These are phyloP conservation scores for Pristionchus mayeri DNA, from an alignment of 2,888 invertebrate genomes.

Conservation along the genomic window DNA sequence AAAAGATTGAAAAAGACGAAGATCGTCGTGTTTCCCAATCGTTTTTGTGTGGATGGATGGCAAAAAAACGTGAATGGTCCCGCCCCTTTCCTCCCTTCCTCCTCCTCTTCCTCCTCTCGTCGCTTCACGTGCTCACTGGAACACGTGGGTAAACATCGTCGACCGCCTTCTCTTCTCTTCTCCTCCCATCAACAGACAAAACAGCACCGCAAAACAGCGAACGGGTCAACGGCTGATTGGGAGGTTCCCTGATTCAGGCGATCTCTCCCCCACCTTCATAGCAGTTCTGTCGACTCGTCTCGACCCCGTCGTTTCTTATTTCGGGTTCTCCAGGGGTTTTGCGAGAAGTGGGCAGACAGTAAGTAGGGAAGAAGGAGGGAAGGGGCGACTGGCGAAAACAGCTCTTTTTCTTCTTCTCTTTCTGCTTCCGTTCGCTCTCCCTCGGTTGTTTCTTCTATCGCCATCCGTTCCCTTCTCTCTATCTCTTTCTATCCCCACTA, in stretches of 20 bases:
- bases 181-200: not conserved
- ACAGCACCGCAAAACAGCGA: not conserved
- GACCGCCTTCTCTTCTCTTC: not conserved
- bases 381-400: not conserved
- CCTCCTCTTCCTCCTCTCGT: not conserved
- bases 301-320: too few species aligned
- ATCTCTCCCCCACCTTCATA: too few species aligned
- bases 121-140: slow-evolving; percentile 5
- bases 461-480: not conserved
- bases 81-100: not conserved
- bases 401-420: not conserved
- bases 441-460: too few species aligned
- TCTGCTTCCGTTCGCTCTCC: not conserved
- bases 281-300: too few species aligned
- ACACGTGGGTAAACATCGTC: slow-evolving; percentile 14
- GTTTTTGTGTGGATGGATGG: not conserved
- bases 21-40: not conserved
- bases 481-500: not conserved
- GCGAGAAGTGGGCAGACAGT: not conserved
- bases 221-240: not conserved
- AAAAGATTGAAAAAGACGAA: not conserved
- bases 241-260: too few species aligned
- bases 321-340: too few species aligned
- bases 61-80: not conserved
- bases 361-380: not conserved